phyloP scores from a whole-genome alignment of 2,888 invertebrate genomes.

The Cantharis rustica region DNA sequence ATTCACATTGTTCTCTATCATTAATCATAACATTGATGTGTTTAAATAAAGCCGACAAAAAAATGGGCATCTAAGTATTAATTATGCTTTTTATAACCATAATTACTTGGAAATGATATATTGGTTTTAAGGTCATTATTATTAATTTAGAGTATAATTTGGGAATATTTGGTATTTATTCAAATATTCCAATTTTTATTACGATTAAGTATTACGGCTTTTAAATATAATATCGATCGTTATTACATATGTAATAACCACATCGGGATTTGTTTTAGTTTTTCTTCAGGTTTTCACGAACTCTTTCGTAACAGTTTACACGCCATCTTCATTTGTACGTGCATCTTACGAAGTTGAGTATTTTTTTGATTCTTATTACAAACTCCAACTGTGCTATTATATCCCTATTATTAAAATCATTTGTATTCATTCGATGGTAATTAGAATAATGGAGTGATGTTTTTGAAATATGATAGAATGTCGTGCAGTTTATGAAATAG shows the following conservation, averaged over 20 bases:
- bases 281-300: background rate
- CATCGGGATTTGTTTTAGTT: background rate
- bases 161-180: slow-evolving; percentile 14
- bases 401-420: slow-evolving; percentile 46
- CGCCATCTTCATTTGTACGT: background rate
- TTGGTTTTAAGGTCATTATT: slow-evolving; percentile 35
- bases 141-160: slow-evolving; percentile 32
- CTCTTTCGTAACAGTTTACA: background rate
- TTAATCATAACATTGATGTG: slow-evolving; percentile 44
- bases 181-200: background rate
- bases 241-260: background rate
- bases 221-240: background rate
- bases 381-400: slow-evolving; percentile 3
- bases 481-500: slow-evolving; percentile 50
- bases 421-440: slow-evolving; percentile 51
- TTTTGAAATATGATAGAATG: slow-evolving; percentile 55
- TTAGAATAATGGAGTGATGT: slow-evolving; percentile 55
- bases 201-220: background rate
- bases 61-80: slow-evolving; percentile 37
- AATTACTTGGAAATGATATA: slow-evolving; percentile 43
- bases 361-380: background rate
- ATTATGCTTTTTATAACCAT: slow-evolving; percentile 43
- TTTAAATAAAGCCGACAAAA: slow-evolving; percentile 40
- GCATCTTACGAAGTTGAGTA: background rate
- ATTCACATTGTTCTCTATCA: slow-evolving; percentile 41